These are phyloP conservation scores for Zosterops hypoxanthus DNA, from an alignment of 2,113 vertebrate species.

Conservation along the genomic window DNA sequence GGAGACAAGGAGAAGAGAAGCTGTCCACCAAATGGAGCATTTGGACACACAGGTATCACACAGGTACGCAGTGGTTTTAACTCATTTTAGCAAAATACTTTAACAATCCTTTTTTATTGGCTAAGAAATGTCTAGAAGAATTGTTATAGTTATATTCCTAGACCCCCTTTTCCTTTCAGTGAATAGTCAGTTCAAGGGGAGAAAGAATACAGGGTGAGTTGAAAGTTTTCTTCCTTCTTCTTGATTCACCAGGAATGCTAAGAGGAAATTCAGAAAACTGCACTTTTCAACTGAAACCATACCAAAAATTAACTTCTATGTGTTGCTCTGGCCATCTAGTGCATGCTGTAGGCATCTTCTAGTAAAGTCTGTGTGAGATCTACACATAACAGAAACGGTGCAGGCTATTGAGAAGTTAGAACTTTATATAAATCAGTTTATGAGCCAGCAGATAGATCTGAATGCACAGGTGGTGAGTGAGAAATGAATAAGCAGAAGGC, in stretches of 20 bases:
- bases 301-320: background rate
- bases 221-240: background rate
- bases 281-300: background rate
- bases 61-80: background rate
- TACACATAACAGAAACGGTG: background rate
- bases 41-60: background rate
- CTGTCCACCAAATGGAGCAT: background rate
- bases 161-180: background rate
- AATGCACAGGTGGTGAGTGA: conserved; percentile 52
- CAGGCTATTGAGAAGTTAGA: background rate
- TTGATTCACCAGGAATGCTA: background rate
- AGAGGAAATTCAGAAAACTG: background rate
- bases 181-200: background rate
- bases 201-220: background rate
- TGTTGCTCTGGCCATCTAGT: background rate
- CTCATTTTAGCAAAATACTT: background rate
- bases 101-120: background rate
- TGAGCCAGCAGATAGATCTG: conserved; percentile 38
- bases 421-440: background rate
- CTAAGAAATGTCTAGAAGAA: background rate
- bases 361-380: background rate
- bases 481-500: conserved; percentile 52
- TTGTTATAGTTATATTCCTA: background rate
- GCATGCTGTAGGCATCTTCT: background rate
- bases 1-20: background rate